Conservation (phyloP, 2,113 vertebrate species). For the Solea solea region DNA sequence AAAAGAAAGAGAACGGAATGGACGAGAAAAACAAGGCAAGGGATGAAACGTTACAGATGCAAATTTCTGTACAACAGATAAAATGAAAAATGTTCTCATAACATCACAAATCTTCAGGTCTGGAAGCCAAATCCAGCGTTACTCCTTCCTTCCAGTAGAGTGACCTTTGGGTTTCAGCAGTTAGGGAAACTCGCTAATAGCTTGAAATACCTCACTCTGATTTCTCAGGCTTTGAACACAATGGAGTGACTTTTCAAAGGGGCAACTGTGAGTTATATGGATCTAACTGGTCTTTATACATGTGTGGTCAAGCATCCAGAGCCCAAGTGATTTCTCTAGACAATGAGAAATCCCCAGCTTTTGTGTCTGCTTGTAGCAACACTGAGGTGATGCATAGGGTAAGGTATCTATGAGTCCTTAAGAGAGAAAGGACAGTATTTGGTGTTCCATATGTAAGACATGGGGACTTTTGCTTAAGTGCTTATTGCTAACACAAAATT, state of each 20-base stretch:
- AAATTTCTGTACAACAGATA: too few species aligned
- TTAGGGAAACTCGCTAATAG: slow-evolving; percentile 55
- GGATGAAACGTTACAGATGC: too few species aligned
- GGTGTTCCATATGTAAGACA: background rate
- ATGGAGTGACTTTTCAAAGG: slow-evolving; percentile 71
- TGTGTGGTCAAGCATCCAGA: slow-evolving; percentile 73
- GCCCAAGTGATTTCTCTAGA: slow-evolving; percentile 59
- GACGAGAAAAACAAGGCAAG: too few species aligned
- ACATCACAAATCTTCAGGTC: background rate
- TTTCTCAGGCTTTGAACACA: slow-evolving; percentile 60
- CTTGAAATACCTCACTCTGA: slow-evolving; percentile 54
- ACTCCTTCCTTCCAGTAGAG: slow-evolving; percentile 24
- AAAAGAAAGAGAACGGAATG: too few species aligned
- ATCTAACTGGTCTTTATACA: slow-evolving; percentile 67
- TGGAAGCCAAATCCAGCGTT: slow-evolving; percentile 2
- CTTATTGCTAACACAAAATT: background rate
- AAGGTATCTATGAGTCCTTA: background rate
- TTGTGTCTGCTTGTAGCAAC: slow-evolving; percentile 46
- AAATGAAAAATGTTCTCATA: too few species aligned
- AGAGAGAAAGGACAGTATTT: slow-evolving; percentile 5
- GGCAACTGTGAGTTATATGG: slow-evolving; percentile 62
- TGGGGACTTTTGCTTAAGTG: background rate
- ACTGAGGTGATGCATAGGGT: slow-evolving; percentile 22
- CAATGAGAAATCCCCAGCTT: slow-evolving; percentile 65
- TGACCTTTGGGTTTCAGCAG: slow-evolving; percentile 54